phyloP scores from a whole-genome alignment of 1,140 invertebrate genomes.

The Listronotus oregonensis region DNA sequence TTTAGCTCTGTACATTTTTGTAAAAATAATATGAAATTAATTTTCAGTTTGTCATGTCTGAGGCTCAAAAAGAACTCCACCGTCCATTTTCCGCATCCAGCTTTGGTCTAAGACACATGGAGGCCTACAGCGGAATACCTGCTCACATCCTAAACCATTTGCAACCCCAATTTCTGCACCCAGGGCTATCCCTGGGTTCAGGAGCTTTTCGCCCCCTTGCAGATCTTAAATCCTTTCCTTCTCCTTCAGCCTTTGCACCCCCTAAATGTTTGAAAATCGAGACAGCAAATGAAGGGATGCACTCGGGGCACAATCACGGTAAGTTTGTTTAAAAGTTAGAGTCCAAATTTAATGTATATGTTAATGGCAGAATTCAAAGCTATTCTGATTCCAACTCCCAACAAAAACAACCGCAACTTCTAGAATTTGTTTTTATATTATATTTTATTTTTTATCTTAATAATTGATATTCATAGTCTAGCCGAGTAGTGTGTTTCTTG shows the following conservation, averaged over 20 bases:
- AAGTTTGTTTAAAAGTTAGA: neutral
- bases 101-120: slow-evolving; percentile 61
- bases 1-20: too few relatives aligned
- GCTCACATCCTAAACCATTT: slow-evolving; percentile 61
- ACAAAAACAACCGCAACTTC: too few relatives aligned
- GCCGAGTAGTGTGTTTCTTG: too few relatives aligned
- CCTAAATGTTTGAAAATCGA: slow-evolving; percentile 61
- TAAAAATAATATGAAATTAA: too few relatives aligned
- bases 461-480: too few relatives aligned
- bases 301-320: slow-evolving; percentile 43
- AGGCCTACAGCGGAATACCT: slow-evolving; percentile 61
- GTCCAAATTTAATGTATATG: too few relatives aligned
- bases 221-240: slow-evolving; percentile 60
- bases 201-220: slow-evolving; percentile 53
- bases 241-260: slow-evolving; percentile 59
- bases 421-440: too few relatives aligned
- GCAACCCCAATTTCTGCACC: slow-evolving; percentile 60
- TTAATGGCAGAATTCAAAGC: too few relatives aligned
- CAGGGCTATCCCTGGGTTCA: slow-evolving; percentile 53
- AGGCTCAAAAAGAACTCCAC: slow-evolving; percentile 53
- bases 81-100: slow-evolving; percentile 56
- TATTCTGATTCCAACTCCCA: too few relatives aligned
- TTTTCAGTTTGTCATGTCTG: slow-evolving; percentile 53
- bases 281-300: slow-evolving; percentile 47
- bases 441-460: too few relatives aligned